Base-by-base conservation (phyloP, 2,113 vertebrate species). In the Triplophysa rosa region DNA sequence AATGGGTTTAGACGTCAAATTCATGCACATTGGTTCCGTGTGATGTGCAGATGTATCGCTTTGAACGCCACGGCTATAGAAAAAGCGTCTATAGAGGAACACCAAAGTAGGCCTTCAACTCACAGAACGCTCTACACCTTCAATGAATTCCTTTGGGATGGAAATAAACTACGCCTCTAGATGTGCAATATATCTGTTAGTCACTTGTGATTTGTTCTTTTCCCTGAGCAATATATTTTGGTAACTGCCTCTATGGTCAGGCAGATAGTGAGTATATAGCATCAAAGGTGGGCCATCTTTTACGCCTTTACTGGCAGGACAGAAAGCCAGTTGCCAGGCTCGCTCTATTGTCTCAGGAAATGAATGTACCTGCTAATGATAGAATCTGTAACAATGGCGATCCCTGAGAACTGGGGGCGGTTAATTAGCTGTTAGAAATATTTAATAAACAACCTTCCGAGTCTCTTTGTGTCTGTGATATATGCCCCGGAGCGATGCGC, bases 181-280 rank as follows among this genome's bases (percentile, higher is more conserved):
- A 89, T 88, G 87, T 86, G 89, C 89, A 86, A 90, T 93, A 93
- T 92, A 92, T 93, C 93, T 93, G 87, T 86, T 88, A 92, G 90
- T 92, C 91, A 90, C 90, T 89, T 88, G 91, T 91, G 92, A 94
- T 93, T 92, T 93, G 90, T 91, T 91, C 89, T 88, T 89, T 89
- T 91, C 89, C 87, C 86, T 89, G 87, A 91, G 91, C 90, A 87
- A 91, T 94, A 92, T 90, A 92, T 93, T 93, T 91, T 87, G 83
- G 90, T 92, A 93, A 93, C 92, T 91, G 90, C 91, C 86, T 87
- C 86, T 83, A 80, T 82, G 85, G 88, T 87, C 79, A 63, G 87
- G 82, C 87, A 90, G 91, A 92, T 92, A 93, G 89, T 87, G 87
- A 90, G 87, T 69, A 88, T 89, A 91, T 90, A 86, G 88, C 90